Evolutionary conservation across 2,797 vertebrate genomes (phyloP).

Genomic region (Clamator glandarius): DNA sequence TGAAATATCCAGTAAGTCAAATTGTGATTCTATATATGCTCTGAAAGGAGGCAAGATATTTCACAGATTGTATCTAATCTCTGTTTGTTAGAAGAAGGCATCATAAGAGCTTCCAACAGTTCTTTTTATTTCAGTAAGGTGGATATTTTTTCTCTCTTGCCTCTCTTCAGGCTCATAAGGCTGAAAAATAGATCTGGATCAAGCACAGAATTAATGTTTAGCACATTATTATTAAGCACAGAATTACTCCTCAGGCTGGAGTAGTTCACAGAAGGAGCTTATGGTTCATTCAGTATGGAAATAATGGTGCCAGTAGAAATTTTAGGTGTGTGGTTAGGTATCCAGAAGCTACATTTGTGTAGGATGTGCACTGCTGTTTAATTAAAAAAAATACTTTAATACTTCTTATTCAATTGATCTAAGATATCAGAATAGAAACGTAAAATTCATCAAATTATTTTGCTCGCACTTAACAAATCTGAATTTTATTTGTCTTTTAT

Average conservation of each 20-base stretch:
- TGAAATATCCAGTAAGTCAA: neutral
- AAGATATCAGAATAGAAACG: neutral
- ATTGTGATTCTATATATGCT: neutral
- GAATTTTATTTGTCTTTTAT: slow-evolving; percentile 46
- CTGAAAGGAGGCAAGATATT: neutral
- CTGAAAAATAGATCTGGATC: neutral
- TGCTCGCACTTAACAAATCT: neutral
- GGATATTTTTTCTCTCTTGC: neutral
- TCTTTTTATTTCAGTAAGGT: neutral
- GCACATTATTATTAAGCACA: no score
- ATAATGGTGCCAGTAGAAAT: neutral
- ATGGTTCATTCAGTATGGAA: neutral
- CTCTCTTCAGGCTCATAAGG: neutral
- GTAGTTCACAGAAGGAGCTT: neutral
- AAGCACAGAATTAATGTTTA: neutral
- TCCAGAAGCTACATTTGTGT: neutral
- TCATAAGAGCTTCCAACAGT: neutral
- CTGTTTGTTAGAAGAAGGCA: neutral
- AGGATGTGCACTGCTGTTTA: neutral
- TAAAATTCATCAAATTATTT: slow-evolving; percentile 14
- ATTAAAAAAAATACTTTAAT: neutral
- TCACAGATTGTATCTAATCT: neutral
- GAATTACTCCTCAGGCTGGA: neutral
- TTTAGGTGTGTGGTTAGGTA: neutral
- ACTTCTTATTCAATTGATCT: neutral